Base-by-base conservation (phyloP, 2,888 invertebrate genomes). In the Phalera bucephala region DNA sequence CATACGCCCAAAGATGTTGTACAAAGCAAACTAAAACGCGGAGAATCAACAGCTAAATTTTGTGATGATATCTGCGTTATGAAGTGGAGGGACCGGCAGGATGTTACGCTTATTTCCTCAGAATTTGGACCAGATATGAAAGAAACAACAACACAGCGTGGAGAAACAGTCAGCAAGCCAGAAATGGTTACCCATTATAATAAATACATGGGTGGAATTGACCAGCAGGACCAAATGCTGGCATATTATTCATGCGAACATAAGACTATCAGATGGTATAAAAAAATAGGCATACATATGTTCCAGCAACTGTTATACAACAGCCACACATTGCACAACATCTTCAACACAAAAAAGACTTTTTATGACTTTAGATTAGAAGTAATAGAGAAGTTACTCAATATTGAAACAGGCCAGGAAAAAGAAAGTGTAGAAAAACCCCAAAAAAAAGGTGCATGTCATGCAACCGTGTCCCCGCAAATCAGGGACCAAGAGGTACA, bases 21-120 rank as follows among this genome's bases (percentile, higher is more conserved):
- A 30, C 28, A 38, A 27, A n/a, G 20, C 17, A 26, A 40, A 28
- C 6, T 36, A 21, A 31, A 27, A 27, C 31, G 21, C 12, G 37
- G 33, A 13, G 37, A 33, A 30, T 40, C 23, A 7, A 32, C 29
- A 26, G 36, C 35, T 3, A 33, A 25, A 29, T 35, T 33, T 3
- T 45, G 47, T 33, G 40, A 56, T 21, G 57, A 52, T n/a, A 46
- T 65, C 28, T 40, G 49, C 40, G 45, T 66, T 31, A 48, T 49
- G 17, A 72, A 72, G 39, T 67, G 68, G 68, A 54, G 41, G 36
- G 67, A 72, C 26, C 57, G 50, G 32, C 31, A 64, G 30, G 62
- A 65, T 11, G 65, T 71, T 7, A n/a, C 46, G 17, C 50, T 60
- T 32, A 61, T 70, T 23, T 50, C 60, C 21, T 57, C 61, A 10